These are phyloP conservation scores for Caenorhabditis afra DNA, from an alignment of 2,888 invertebrate species.

Conservation along the genomic window DNA sequence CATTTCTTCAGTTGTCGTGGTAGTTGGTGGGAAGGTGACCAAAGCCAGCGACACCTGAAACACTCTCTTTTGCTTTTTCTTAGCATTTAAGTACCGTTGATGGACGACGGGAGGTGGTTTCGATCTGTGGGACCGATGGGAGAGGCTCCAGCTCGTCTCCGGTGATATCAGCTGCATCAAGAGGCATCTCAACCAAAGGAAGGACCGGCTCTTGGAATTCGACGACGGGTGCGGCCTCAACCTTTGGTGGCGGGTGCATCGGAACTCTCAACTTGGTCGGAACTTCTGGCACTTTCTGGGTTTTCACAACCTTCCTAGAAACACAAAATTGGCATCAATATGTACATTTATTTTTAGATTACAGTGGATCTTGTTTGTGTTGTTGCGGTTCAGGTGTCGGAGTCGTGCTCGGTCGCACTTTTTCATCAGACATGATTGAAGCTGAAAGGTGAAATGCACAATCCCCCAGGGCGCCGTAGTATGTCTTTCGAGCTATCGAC, in stretches of 20 bases:
- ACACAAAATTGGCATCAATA: neutral
- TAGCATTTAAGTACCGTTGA: no score
- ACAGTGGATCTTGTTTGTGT: conserved; percentile 53
- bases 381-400: conserved; percentile 23
- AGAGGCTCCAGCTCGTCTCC: conserved; percentile 23
- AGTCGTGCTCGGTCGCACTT: conserved; percentile 41
- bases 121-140: conserved; percentile 17
- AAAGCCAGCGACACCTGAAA: conserved; percentile 39
- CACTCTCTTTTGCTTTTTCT: no score
- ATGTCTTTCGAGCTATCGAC: conserved; percentile 11
- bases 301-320: conserved; percentile 54
- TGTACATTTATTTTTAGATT: conserved; percentile 16
- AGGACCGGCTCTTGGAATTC: conserved; percentile 36
- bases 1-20: conserved; percentile 34
- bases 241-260: conserved; percentile 54
- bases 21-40: conserved; percentile 48
- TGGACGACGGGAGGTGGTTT: conserved; percentile 21
- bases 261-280: conserved; percentile 47
- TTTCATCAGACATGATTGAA: conserved; percentile 49
- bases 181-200: conserved; percentile 44
- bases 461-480: neutral
- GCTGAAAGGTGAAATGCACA: conserved; percentile 38
- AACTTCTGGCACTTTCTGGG: conserved; percentile 35
- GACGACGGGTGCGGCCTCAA: conserved; percentile 39
- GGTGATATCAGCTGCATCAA: conserved; percentile 43